Conservation (phyloP, 2,888 invertebrate species). For the Keiferia lycopersicella region DNA sequence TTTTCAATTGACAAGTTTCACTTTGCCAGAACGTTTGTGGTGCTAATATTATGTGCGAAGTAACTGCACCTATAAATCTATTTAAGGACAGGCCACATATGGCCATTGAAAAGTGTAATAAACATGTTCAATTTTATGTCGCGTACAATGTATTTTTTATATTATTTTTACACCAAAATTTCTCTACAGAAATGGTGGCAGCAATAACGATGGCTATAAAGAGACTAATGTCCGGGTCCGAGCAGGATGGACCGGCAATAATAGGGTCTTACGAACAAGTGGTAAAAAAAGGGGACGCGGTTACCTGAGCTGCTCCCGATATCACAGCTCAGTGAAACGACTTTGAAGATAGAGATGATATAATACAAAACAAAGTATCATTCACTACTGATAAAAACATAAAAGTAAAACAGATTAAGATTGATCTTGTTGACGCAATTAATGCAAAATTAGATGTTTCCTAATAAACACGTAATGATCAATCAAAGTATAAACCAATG, state of each 20-base stretch:
- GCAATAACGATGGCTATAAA: conserved; percentile 34
- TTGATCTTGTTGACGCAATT: background rate
- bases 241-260: conserved; percentile 45
- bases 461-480: conserved; percentile 9
- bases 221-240: conserved; percentile 42
- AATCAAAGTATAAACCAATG: conserved; percentile 38
- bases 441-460: background rate
- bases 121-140: conserved; percentile 3
- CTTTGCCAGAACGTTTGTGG: conserved; percentile 22
- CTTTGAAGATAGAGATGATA: conserved; percentile 11
- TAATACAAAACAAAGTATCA: conserved; percentile 2
- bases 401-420: background rate
- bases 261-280: conserved; percentile 54
- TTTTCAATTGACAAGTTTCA: conserved; percentile 55
- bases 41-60: conserved; percentile 20
- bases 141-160: background rate
- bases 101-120: background rate
- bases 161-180: background rate
- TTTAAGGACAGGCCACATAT: background rate
- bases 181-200: conserved; percentile 1
- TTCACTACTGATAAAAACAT: conserved; percentile 1
- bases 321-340: background rate
- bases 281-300: conserved; percentile 67
- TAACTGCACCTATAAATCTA: conserved; percentile 8
- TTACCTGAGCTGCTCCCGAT: conserved; percentile 71